A percentile compares a stretch with the other conserved stretches of the same genome.
Evolutionary conservation across 2,113 vertebrate genomes (phyloP).

Genomic region (Shinisaurus crocodilurus): DNA sequence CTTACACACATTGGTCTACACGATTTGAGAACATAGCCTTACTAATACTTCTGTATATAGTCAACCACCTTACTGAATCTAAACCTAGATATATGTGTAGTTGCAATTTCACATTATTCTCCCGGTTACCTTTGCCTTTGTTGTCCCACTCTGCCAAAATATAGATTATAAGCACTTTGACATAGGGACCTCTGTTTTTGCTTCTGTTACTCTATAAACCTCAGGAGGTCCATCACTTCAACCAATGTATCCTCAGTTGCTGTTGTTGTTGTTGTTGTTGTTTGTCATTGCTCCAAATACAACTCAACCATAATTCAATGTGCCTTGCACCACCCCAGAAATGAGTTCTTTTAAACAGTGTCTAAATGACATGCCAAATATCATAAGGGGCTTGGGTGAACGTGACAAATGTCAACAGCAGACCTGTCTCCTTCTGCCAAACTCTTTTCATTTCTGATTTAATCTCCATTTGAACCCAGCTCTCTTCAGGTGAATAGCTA

Average conservation of each 20-base stretch:
- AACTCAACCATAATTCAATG: neutral
- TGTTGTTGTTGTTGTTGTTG: neutral
- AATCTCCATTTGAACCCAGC: slow-evolving; percentile 30
- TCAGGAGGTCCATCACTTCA: neutral
- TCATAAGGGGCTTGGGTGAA: neutral
- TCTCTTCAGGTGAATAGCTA: slow-evolving; percentile 39
- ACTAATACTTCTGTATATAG: neutral
- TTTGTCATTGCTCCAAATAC: slow-evolving; percentile 27
- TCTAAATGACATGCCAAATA: slow-evolving; percentile 6
- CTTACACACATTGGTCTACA: neutral
- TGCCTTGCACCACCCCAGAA: neutral
- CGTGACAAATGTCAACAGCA: slow-evolving; percentile 9
- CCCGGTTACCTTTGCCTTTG: neutral
- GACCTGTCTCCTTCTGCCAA: slow-evolving; percentile 19
- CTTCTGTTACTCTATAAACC: neutral
- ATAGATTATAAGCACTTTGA: neutral
- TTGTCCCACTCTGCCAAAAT: neutral
- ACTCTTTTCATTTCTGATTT: slow-evolving; percentile 24
- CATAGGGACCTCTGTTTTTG: neutral
- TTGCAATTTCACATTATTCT: neutral
- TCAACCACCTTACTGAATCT: neutral
- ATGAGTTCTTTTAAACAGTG: slow-evolving; percentile 11
- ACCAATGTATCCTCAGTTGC: neutral
- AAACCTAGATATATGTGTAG: neutral
- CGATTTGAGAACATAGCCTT: neutral